A percentile compares a stretch with the other conserved stretches of the same genome.
phyloP scores from a whole-genome alignment of 2,113 vertebrate species.

The Rhinolophus sinicus region DNA sequence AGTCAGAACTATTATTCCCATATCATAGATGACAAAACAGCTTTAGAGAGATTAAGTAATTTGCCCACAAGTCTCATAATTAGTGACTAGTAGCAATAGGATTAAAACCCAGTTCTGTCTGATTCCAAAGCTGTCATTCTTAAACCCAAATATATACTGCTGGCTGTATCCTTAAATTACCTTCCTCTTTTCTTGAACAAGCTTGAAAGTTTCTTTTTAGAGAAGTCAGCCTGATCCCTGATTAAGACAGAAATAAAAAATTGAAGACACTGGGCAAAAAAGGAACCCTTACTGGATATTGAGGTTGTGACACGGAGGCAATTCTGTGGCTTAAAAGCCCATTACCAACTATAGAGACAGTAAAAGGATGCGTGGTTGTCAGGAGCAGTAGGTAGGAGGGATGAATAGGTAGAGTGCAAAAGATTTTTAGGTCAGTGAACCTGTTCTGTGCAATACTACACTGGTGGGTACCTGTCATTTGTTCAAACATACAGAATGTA shows the following conservation, averaged over 20 bases:
- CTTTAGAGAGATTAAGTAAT: neutral
- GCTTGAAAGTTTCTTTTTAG: constrained; percentile 5
- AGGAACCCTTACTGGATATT: neutral
- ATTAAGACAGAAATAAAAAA: constrained; percentile 49
- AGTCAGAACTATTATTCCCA: neutral
- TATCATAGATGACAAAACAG: neutral
- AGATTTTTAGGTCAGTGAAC: neutral
- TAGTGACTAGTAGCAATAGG: neutral
- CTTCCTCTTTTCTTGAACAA: neutral
- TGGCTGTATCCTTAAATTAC: neutral
- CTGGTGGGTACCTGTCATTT: neutral
- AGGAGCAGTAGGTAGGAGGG: neutral
- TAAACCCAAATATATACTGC: neutral
- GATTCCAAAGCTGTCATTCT: neutral
- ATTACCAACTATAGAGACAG: neutral
- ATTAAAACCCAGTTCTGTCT: neutral
- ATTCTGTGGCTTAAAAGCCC: neutral
- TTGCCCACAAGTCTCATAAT: neutral
- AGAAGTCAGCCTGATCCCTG: neutral
- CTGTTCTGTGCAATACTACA: neutral
- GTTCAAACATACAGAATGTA: neutral
- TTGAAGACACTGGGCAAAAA: neutral
- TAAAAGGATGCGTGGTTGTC: neutral
- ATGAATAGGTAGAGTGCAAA: neutral
- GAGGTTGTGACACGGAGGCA: neutral